Evolutionary conservation across 2,888 invertebrate genomes (phyloP), one percentile per base, ranked within the genome.

Genomic region (Pollenia griseotomentosa): DNA sequence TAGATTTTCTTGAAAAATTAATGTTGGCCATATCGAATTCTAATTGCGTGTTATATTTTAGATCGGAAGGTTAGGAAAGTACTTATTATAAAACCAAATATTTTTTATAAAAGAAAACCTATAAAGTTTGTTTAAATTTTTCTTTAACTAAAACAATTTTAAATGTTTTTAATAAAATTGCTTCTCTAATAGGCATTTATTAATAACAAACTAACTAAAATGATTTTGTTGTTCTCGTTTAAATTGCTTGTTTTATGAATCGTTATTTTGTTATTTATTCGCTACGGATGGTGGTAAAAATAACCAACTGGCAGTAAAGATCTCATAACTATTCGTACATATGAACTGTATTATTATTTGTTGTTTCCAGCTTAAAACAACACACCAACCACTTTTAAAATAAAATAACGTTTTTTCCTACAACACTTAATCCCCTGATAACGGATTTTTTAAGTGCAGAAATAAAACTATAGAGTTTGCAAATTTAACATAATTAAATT

Each of bases 191-290:
- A 23, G 59, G 12, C 33, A 14, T 14, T 59, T 23, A 12, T 65
- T 46, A 16, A 2, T 40, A 8, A 14, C 10, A 9, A 33, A 33
- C 6, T 0, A 19, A 9, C 73, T 63, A 14, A 51, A 71, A 57
- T 73, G 7, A 40, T 65, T 14, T 14, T 61, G 44, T 33, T 80
- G 59, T 68, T 42, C 59, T 46, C 68, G 12, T 65, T 55, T 65
- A 57, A 63, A 48, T 19, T 53, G 44, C 16, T 48, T 71, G 40
- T 85, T 85, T 82, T 73, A 81, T 77, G 82, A 77, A 71, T 16
- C 71, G 19, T 85, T 73, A 85, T 81, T 66, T 66, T 71, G 75
- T 85, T 85, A 81, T 85, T 85, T 85, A 82, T 85, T 46, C n/a
- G 19, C 71, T 73, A 19, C 77, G 71, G 66, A 77, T 82, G 82